These are phyloP conservation scores for Lithophane ornitopus DNA, from an alignment of 2,888 invertebrate species.

Conservation along the genomic window DNA sequence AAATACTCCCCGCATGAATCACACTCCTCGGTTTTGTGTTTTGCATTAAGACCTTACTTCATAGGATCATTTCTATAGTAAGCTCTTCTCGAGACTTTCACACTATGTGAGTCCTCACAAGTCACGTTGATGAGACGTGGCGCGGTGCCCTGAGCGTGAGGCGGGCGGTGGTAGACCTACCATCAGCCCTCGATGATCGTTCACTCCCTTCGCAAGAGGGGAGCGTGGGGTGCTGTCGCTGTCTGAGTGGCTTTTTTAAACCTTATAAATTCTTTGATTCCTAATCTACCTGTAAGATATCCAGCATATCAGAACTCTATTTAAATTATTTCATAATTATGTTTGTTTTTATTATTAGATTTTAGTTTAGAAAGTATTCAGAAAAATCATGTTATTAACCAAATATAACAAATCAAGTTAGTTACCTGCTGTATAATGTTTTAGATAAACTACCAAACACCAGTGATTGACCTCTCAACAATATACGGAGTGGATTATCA, in stretches of 20 bases:
- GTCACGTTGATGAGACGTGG: conserved; percentile 69
- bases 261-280: not conserved
- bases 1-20: conserved; percentile 38
- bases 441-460: conserved; percentile 84
- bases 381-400: not conserved
- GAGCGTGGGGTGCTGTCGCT: conserved; percentile 58
- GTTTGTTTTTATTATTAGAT: not conserved
- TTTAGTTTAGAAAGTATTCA: not conserved
- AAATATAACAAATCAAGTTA: not conserved
- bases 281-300: not conserved
- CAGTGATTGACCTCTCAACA: conserved; percentile 80
- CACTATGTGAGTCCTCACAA: conserved; percentile 61
- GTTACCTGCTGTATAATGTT: not conserved
- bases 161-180: conserved; percentile 56
- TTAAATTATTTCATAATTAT: not conserved
- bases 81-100: conserved; percentile 65
- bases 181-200: conserved; percentile 67
- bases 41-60: conserved; percentile 55
- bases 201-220: conserved; percentile 38
- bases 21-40: conserved; percentile 3
- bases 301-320: not conserved
- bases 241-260: conserved; percentile 45
- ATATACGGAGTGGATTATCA: conserved; percentile 81
- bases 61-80: conserved; percentile 64
- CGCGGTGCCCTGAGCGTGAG: conserved; percentile 70